Conservation (phyloP, 2,113 vertebrate species). For the Sylvia atricapilla region DNA sequence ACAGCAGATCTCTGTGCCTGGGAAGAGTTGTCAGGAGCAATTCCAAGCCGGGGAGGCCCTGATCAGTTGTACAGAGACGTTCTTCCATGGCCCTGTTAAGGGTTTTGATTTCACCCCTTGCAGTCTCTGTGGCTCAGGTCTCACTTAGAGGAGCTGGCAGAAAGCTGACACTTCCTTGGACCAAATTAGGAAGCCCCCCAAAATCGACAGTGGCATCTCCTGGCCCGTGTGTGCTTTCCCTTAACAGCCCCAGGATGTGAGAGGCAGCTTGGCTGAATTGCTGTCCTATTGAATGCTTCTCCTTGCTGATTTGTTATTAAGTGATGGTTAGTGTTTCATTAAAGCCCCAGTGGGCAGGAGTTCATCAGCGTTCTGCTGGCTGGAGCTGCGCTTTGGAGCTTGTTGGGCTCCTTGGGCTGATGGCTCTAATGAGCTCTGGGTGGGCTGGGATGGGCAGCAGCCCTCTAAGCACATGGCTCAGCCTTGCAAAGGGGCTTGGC, state of each 20-base stretch:
- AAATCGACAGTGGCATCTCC: not conserved
- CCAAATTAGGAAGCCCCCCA: not conserved
- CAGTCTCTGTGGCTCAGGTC: not conserved
- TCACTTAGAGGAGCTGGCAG: not conserved
- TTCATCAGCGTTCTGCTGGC: not conserved
- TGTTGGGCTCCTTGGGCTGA: no score
- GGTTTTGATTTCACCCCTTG: not conserved
- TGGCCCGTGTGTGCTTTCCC: accelerated
- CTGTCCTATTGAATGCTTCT: not conserved
- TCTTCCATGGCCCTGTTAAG: not conserved
- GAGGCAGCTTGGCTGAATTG: not conserved
- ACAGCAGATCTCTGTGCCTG: not conserved
- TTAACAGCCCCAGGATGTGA: accelerated
- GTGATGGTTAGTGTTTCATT: not conserved
- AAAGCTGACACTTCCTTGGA: not conserved
- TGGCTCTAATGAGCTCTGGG: not conserved
- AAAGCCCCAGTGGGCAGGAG: not conserved
- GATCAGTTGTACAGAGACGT: not conserved
- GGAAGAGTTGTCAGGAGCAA: not conserved
- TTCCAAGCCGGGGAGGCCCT: not conserved
- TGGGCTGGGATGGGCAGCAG: not conserved
- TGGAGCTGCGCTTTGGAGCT: not conserved
- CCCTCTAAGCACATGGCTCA: not conserved
- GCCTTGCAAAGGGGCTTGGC: not conserved
- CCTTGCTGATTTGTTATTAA: not conserved